Conservation (phyloP, 2,113 vertebrate genomes). For the Mastomys natalensis region DNA sequence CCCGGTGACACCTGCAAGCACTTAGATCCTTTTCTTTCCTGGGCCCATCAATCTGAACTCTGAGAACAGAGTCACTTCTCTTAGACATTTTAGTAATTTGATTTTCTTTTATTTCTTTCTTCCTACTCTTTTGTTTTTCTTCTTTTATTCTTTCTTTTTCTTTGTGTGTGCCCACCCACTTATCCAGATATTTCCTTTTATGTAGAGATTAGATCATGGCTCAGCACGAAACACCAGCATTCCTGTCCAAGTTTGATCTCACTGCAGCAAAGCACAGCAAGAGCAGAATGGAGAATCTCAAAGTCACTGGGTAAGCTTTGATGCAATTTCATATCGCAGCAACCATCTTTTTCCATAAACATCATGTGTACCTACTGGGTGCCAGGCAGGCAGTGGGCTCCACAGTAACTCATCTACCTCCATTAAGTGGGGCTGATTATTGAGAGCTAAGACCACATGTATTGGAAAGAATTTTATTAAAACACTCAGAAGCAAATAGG, state of each 20-base stretch:
- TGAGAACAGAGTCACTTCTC: fast-evolving
- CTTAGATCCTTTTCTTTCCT: neutral
- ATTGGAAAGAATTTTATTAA: neutral
- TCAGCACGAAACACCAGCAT: fast-evolving
- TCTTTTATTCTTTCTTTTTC: neutral
- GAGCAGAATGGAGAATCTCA: no score
- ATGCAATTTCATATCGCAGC: no score
- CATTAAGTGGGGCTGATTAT: fast-evolving
- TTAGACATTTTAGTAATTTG: neutral
- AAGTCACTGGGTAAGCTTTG: fast-evolving
- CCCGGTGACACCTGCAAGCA: neutral
- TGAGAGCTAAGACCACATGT: fast-evolving
- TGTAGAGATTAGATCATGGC: neutral
- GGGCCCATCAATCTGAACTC: neutral
- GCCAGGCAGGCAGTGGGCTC: fast-evolving
- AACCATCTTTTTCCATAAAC: no score
- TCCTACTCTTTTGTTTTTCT: neutral
- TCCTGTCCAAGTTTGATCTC: fast-evolving
- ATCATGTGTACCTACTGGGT: fast-evolving
- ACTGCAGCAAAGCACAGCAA: fast-evolving
- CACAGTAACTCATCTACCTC: fast-evolving
- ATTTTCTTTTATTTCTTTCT: neutral
- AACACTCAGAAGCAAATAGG: neutral
- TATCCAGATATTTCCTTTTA: neutral
- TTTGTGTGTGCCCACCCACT: neutral